phyloP scores from a whole-genome alignment of 2,888 invertebrate genomes.

The Acholoe squamosa region DNA sequence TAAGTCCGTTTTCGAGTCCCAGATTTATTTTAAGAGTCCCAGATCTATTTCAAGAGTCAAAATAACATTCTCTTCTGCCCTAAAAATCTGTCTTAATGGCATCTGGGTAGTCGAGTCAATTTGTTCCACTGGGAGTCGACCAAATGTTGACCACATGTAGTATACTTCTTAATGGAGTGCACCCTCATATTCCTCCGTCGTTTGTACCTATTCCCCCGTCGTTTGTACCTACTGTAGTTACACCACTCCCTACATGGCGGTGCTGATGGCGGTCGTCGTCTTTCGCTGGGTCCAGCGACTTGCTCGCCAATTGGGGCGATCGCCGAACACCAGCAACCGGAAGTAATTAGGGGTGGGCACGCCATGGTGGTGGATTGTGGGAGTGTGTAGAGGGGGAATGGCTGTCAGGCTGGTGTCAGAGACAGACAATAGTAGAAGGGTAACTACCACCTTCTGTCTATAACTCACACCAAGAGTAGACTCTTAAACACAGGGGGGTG shows the following conservation, averaged over 20 bases:
- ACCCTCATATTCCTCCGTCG: not conserved
- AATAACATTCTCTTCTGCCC: too few relatives aligned
- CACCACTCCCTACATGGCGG: not conserved
- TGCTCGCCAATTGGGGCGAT: constrained; percentile 38
- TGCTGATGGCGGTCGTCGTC: not conserved
- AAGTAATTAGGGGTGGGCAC: constrained; percentile 49
- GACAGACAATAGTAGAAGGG: not conserved
- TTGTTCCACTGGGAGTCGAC: too few relatives aligned
- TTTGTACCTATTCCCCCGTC: not conserved
- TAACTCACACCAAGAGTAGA: not conserved
- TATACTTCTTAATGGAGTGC: too few relatives aligned
- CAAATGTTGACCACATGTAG: too few relatives aligned
- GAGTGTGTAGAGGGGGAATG: not conserved
- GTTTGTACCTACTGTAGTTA: constrained; percentile 15
- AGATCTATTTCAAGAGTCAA: too few relatives aligned
- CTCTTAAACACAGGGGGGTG: not conserved
- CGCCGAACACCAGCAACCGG: constrained; percentile 51
- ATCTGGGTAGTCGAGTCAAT: too few relatives aligned
- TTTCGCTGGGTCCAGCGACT: constrained; percentile 18
- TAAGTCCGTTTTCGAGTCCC: too few relatives aligned
- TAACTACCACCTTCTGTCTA: not conserved
- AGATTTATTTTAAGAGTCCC: too few relatives aligned
- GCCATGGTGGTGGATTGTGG: not conserved
- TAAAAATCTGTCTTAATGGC: too few relatives aligned
- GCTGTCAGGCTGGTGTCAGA: not conserved